Base-by-base conservation (phyloP, 1,140 invertebrate species). In the Conopomorpha cramerella region DNA sequence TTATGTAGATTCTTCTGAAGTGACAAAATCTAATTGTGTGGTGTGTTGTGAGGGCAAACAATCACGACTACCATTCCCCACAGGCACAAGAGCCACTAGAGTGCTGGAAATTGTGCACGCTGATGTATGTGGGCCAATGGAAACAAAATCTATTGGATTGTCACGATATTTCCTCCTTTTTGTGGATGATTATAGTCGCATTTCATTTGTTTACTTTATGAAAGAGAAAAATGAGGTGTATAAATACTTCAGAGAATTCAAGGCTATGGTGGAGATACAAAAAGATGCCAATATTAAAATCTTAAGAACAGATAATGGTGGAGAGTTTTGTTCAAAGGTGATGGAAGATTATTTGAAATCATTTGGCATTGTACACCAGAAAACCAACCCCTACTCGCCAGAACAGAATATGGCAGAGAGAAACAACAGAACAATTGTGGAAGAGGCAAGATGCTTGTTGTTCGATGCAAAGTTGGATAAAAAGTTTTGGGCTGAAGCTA, bases 321-420 rank as follows among this genome's bases (percentile, higher is more conserved):
- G 6, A 23, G 68, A 73, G 27, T 62, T 57, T 31, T 29, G 51
- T 7, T 65, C 58, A 16, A 16, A 43, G 27, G 40, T 51, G 13
- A 17, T 68, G 1, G 40, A 45, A 16, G 30, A 55, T 14, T 26
- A 50, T 8, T 37, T 49, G 3, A 26, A 49, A 18, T 25, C 31
- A 19, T 19, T 36, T 14, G 52, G 56, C 1, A 52, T 73, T 8
- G 25, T 16, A 2, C 55, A 73, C 42, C 48, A 64, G 39, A 46
- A 36, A 19, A 57, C 43, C 14, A 47, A 53, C 14, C 36, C 55
- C 0, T 78, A 78, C 40, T 65, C 55, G 11, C 63, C 71, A 6
- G 36, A 82, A 39, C 59, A 72, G 44, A 82, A 81, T 27, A 18
- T 48, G n/a, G 27, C 30, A n/a, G 43, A 45, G 17, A 34, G 36